Base-by-base conservation (phyloP, 2,797 vertebrate species). In the Micropoecilia bifurca region DNA sequence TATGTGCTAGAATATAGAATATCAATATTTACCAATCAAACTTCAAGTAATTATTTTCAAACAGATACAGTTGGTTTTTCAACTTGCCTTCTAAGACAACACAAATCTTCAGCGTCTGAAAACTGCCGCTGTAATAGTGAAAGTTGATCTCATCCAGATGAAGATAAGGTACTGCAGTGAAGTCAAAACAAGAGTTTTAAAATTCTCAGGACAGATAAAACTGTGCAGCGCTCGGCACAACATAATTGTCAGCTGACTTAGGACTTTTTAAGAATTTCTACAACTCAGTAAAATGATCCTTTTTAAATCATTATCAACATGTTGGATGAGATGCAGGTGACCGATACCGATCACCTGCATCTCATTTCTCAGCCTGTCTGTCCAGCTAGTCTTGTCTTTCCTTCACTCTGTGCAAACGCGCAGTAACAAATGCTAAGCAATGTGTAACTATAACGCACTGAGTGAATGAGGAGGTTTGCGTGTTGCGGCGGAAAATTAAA, bases 141-240 rank as follows among this genome's bases (percentile, higher is more conserved):
- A 91, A 91, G 91, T 89, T 84, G 16, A 77, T 80, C 36, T 85
- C 25, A 53, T 75, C 28, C n/a, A 59, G 28, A 59, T 30, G 84
- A 88, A 85, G 71, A 80, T 80, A 77, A 77, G 4, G 30, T 5
- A 43, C 55, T 68, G 46, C 74, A 76, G 81, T 90, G 69, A 87
- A 85, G 82, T 89, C 81, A 82, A 59, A 83, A 85, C 73, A 80
- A 78, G 25, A 80, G 55, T 78, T 77, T 53, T 83, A 74, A 57
- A 80, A n/a, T 77, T 48, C 22, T 81, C 71, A 18, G 68, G n/a
- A 12, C 4, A 4, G 48, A 84, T 53, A n/a, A 45, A 71, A 57
- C 50, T 69, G 3, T 47, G 28, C 18, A 39, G 45, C 66, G 68
- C 69, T 83, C 41, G 7, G 41, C 41, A 41, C 41, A 81, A 79